Base-by-base conservation (phyloP, 2,113 vertebrate species). In the Falcunculus frontatus region DNA sequence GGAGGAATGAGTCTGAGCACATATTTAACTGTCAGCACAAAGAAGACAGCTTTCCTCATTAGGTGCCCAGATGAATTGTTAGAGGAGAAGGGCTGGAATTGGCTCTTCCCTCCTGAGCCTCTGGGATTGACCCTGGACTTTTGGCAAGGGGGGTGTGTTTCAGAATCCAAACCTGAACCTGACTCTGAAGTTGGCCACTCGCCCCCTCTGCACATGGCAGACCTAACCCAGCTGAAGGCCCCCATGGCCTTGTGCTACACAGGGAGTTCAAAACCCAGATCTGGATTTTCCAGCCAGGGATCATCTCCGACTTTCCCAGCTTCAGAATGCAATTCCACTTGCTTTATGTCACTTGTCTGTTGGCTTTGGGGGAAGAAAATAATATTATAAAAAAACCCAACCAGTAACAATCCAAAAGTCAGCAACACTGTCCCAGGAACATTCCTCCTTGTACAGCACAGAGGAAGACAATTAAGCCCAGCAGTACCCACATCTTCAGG, bases 401-500 rank as follows among this genome's bases (percentile, higher is more conserved):
- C 27, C 68, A 89, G 20, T 75, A 93, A 88, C 76, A 93, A 60
- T 72, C 88, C 44, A 68, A 81, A 92, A 87, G 85, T 50, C 72
- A 84, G 56, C 32, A 70, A 44, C 4, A 1, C 64, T 88, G 42
- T 84, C 84, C 90, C 94, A 94, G 79, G 75, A 95, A 77, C 75
- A 84, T 84, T 94, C 75, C 12, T 53, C 79, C 56, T 74, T 1
- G 1, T 39, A 88, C 32, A 84, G 68, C 85, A 81, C 73, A 56
- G 88, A 94, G 85, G 74, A 70, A 84, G 64, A 78, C 60, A 94
- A 94, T 86, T 80, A 94, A 93, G 68, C 73, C 60, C 90, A 92
- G 87, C 90, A 92, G 72, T 87, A 81, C 83, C 83, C 93, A 94
- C 88, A 93, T 97, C 92, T 68, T 94, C 52, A 70, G 78, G 35